A percentile compares a stretch with the other conserved stretches of the same genome.
phyloP scores from a whole-genome alignment of 2,888 invertebrate species.

The Tenthredo mesomela region DNA sequence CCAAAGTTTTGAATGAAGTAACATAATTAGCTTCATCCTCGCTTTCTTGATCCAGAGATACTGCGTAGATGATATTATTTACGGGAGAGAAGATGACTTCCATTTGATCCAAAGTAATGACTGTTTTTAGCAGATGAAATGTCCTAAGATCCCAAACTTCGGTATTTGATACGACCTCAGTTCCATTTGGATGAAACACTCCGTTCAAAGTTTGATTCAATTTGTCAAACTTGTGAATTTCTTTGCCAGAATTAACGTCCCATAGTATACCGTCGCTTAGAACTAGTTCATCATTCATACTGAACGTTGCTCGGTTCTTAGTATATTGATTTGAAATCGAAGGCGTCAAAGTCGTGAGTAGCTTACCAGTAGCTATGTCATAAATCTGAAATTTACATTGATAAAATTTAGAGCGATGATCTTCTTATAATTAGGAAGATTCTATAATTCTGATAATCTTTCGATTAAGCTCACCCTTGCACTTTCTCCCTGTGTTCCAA shows the following conservation, averaged over 20 bases:
- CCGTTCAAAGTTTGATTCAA: slow-evolving; percentile 97
- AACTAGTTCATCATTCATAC: slow-evolving; percentile 96
- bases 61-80: slow-evolving; percentile 93
- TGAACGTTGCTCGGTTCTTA: slow-evolving; percentile 96
- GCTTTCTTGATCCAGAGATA: slow-evolving; percentile 86
- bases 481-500: slow-evolving; percentile 92
- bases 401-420: neutral
- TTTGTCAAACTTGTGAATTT: slow-evolving; percentile 98
- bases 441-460: neutral
- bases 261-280: slow-evolving; percentile 95
- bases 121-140: slow-evolving; percentile 95
- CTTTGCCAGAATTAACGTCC: slow-evolving; percentile 92
- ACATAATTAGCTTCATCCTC: slow-evolving; percentile 90
- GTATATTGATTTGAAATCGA: slow-evolving; percentile 95
- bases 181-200: slow-evolving; percentile 96
- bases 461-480: slow-evolving; percentile 83
- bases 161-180: slow-evolving; percentile 98
- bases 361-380: slow-evolving; percentile 90
- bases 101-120: slow-evolving; percentile 95
- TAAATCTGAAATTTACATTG: slow-evolving; percentile 84
- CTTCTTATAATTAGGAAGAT: neutral
- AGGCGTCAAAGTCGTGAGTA: slow-evolving; percentile 87
- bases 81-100: slow-evolving; percentile 93
- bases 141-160: slow-evolving; percentile 99
- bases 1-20: slow-evolving; percentile 96